phyloP scores from a whole-genome alignment of 2,113 vertebrate genomes.

The Corythoichthys haematopterus region DNA sequence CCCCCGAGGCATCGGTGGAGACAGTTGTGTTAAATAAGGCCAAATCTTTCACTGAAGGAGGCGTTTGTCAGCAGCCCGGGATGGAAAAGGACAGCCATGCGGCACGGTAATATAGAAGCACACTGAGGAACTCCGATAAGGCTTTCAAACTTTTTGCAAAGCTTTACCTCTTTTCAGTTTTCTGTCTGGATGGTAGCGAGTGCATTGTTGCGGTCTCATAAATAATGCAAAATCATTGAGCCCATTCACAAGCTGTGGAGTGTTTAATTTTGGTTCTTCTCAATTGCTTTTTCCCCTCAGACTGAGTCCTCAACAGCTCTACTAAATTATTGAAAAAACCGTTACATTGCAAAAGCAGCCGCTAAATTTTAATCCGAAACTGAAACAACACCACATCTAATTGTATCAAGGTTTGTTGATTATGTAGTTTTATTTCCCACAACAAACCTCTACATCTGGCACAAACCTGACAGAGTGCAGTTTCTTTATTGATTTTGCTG shows the following conservation, averaged over 20 bases:
- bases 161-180: not conserved
- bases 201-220: not conserved
- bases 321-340: not conserved
- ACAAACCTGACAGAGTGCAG: not conserved
- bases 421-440: not conserved
- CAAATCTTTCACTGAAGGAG: slow-evolving; percentile 17
- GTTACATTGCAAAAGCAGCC: not conserved
- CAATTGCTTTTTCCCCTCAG: not conserved
- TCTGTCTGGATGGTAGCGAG: not conserved
- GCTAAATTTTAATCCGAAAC: not conserved
- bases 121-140: slow-evolving; percentile 1
- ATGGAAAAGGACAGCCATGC: not conserved
- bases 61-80: slow-evolving; percentile 2
- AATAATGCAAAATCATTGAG: not conserved
- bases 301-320: not conserved
- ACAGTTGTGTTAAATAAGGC: slow-evolving; percentile 30
- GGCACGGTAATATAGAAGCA: not conserved
- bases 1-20: slow-evolving; percentile 5
- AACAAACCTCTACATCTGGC: not conserved
- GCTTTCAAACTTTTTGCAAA: slow-evolving; percentile 6
- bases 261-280: not conserved
- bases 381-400: not conserved
- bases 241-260: slow-evolving; percentile 1
- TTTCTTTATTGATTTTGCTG: not conserved
- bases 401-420: not conserved